phyloP scores from a whole-genome alignment of 2,113 vertebrate genomes.

The Calidris pugnax region DNA sequence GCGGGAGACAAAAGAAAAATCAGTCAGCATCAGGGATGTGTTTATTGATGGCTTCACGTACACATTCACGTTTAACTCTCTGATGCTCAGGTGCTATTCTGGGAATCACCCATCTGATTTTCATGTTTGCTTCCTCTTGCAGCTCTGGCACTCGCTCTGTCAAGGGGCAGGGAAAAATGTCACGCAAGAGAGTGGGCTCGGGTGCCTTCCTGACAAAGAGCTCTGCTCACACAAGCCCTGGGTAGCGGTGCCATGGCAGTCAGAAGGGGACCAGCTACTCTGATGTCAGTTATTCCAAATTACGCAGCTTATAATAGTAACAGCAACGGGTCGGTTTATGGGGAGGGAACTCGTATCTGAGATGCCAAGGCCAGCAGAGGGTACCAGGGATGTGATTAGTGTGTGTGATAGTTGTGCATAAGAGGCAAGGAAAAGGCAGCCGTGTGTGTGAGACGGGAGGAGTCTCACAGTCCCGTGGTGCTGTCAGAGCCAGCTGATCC shows the following conservation, averaged over 20 bases:
- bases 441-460: background rate
- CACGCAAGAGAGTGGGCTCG: background rate
- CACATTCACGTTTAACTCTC: background rate
- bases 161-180: background rate
- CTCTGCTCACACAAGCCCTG: background rate
- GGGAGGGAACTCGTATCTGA: background rate
- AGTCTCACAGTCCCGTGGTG: background rate
- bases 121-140: background rate
- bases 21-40: background rate
- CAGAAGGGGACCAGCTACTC: background rate
- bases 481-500: background rate
- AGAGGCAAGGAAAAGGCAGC: background rate
- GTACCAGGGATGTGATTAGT: background rate
- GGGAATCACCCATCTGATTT: background rate
- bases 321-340: rapidly evolving
- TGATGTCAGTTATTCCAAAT: background rate
- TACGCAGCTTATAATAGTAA: background rate
- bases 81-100: background rate
- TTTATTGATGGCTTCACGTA: background rate
- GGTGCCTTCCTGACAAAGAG: background rate
- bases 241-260: background rate
- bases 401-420: rapidly evolving
- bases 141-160: background rate
- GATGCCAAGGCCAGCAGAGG: background rate
- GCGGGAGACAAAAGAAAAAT: background rate